Base-by-base conservation (phyloP, 2,113 vertebrate species). In the Carassius gibelio region DNA sequence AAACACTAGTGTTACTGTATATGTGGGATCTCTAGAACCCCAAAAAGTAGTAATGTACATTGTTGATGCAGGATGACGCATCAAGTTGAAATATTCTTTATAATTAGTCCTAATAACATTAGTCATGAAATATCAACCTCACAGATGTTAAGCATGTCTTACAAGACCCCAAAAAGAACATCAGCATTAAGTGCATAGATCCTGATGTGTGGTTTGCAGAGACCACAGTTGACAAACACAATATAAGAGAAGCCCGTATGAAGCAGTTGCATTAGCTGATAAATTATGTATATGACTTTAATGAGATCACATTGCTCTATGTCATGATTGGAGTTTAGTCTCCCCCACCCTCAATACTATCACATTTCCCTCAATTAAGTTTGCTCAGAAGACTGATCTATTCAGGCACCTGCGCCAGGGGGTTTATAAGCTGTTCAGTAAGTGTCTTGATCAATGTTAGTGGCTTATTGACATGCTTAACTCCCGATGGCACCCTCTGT, bases 321-420 rank as follows among this genome's bases (percentile, higher is more conserved):
- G 62, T 81, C 79, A 42, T 66, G 71, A 79, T 36, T 76, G 64
- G 62, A 68, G 66, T 59, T 75, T 38, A 82, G 42, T 55, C 42
- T 52, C 45, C 79, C 59, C 45, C 34, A 1, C 75, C 64, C 59
- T 77, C 45, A 75, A 77, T 75, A 55, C 69, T 36, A 80, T 82
- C 62, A 59, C 38, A 78, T 81, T 69, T 88, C 48, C 71, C 75
- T 64, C 68, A 82, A 89, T 93, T 91, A 88, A 90, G 92, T 88
- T 81, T 78, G 48, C 62, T 69, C 85, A 91, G 90, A 86, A 89
- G 88, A 84, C 69, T 81, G 50, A 66, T 84, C 57, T 74, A 68
- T 81, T 17, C 26, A 81, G 62, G 61, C 78, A 75, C 74, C 79
- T 61, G 34, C 23, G 23, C 48, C 79, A 42, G 69, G 81, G 75